Conservation (phyloP, 2,888 invertebrate species). For the Melanargia galathea region DNA sequence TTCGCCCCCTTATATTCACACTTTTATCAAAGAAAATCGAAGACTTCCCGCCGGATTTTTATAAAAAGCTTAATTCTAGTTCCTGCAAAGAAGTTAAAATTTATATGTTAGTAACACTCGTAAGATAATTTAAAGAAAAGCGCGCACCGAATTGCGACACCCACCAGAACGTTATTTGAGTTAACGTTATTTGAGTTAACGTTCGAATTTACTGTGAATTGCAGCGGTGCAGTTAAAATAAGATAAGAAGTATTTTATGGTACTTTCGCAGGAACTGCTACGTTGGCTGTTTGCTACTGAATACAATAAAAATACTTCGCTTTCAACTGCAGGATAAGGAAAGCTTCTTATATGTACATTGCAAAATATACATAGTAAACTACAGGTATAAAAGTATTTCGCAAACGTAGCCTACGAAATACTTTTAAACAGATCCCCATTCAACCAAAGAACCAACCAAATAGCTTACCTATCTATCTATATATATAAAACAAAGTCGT, state of each 20-base stretch:
- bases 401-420: no score
- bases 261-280: neutral
- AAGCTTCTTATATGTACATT: neutral
- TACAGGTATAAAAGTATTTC: no score
- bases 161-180: constrained; percentile 14
- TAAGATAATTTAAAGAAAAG: constrained; percentile 18
- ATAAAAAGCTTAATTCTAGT: no score
- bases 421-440: no score
- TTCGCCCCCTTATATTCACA: no score
- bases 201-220: constrained; percentile 12
- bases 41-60: no score
- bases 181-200: no score
- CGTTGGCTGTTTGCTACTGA: neutral
- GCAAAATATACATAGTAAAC: no score
- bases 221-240: constrained; percentile 1
- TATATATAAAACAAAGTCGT: no score
- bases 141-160: constrained; percentile 14
- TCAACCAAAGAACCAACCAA: no score
- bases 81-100: constrained; percentile 9
- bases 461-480: no score
- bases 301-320: neutral
- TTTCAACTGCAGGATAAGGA: neutral
- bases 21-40: no score
- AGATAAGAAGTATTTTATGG: constrained; percentile 8
- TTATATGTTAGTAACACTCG: neutral